Evolutionary conservation across 2,797 vertebrate species (phyloP).

Genomic region (Sciurus carolinensis): DNA sequence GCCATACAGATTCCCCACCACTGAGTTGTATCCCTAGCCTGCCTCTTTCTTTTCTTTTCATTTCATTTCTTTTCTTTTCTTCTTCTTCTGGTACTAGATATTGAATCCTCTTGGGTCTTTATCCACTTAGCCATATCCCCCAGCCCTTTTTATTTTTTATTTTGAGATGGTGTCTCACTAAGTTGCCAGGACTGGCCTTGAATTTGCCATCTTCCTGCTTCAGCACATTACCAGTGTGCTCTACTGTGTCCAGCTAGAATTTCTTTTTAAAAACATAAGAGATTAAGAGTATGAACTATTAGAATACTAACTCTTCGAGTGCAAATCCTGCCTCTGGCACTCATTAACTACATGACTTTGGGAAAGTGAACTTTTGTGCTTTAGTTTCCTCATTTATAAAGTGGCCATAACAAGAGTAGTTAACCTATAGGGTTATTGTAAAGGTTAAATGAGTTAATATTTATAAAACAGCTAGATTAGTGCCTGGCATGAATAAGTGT

Average conservation of each 20-base stretch:
- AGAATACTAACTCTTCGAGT: background rate
- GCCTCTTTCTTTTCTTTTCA: no score
- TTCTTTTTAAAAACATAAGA: background rate
- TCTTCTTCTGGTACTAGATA: no score
- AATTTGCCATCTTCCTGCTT: no score
- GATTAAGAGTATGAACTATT: background rate
- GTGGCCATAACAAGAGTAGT: background rate
- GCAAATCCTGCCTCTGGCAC: background rate
- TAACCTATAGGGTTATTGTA: background rate
- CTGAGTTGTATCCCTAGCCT: background rate
- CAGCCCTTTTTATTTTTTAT: background rate
- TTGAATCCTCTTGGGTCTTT: no score
- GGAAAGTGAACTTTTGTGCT: slow-evolving; percentile 2
- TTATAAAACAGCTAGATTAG: slow-evolving; percentile 23
- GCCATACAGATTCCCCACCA: no score
- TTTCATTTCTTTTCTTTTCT: no score
- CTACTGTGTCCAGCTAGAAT: no score
- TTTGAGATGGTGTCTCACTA: no score
- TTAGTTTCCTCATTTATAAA: slow-evolving; percentile 36
- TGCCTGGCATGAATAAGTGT: background rate
- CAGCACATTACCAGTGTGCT: no score
- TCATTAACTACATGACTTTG: background rate
- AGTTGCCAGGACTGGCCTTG: no score
- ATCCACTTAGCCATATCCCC: no score
- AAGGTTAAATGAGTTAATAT: background rate